Percentiles rank a stretch among this genome's conserved stretches.
phyloP scores from a whole-genome alignment of 2,888 invertebrate genomes.

The Philereme vetulata region DNA sequence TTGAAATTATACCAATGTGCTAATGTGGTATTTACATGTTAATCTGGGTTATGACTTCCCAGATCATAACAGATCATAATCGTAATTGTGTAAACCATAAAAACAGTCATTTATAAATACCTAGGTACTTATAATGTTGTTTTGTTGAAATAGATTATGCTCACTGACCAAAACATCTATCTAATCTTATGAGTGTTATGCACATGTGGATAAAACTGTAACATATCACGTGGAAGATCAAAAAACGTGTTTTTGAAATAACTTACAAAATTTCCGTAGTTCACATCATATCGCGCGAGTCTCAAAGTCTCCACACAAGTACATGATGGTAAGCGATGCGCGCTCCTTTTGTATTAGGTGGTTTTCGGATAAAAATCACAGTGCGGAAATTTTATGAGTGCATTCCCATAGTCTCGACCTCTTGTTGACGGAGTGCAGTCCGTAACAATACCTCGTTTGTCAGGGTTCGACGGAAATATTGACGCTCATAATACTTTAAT shows the following conservation, averaged over 20 bases:
- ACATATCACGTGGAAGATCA: background rate
- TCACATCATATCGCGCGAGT: slow-evolving; percentile 32
- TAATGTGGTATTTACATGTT: slow-evolving; percentile 3
- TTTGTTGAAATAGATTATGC: background rate
- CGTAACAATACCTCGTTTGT: slow-evolving; percentile 76
- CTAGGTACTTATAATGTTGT: slow-evolving; percentile 11
- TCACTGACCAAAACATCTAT: background rate
- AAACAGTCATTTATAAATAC: slow-evolving; percentile 8
- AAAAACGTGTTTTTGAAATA: slow-evolving; percentile 16
- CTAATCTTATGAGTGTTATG: background rate
- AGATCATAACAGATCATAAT: background rate
- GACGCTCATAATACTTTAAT: slow-evolving; percentile 47
- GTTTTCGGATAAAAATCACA: slow-evolving; percentile 68
- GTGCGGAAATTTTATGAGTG: slow-evolving; percentile 70
- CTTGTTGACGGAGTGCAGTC: slow-evolving; percentile 41
- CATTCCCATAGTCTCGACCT: slow-evolving; percentile 64
- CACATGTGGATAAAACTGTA: background rate
- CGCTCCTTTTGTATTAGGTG: slow-evolving; percentile 59
- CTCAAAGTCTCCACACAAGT: slow-evolving; percentile 47
- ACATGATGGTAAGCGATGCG: slow-evolving; percentile 38
- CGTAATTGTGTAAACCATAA: slow-evolving; percentile 3
- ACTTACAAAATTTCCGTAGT: slow-evolving; percentile 27
- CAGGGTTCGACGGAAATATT: slow-evolving; percentile 70
- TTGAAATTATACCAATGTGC: background rate
- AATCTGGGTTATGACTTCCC: slow-evolving; percentile 12